Evolutionary conservation across 2,113 vertebrate species (phyloP).

Genomic region (Indri indri): DNA sequence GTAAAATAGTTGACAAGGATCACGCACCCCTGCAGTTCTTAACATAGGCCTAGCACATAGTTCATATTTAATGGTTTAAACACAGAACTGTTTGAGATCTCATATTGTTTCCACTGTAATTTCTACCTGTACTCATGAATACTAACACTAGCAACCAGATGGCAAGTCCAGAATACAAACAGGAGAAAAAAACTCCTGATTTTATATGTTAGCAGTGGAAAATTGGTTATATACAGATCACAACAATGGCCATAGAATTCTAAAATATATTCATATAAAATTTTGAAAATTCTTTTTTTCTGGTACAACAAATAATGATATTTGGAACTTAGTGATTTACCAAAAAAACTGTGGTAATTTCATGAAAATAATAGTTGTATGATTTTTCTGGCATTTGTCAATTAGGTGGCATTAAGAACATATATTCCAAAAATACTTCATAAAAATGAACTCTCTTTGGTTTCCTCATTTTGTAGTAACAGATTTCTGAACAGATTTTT

Average conservation of each 20-base stretch:
- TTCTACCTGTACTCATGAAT: neutral
- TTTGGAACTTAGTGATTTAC: neutral
- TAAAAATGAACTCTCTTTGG: neutral
- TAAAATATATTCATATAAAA: neutral
- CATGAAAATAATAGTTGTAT: neutral
- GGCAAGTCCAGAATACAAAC: neutral
- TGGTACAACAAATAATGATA: neutral
- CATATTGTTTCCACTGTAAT: neutral
- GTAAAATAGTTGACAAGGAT: neutral
- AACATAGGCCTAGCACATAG: no score
- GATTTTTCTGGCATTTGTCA: neutral
- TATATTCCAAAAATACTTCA: neutral
- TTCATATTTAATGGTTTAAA: neutral
- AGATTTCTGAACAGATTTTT: slow-evolving; percentile 11
- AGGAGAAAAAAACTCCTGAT: neutral
- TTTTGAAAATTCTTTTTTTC: neutral
- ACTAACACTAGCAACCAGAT: neutral
- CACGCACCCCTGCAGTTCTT: neutral
- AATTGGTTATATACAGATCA: neutral
- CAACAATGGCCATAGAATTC: neutral
- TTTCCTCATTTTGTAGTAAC: neutral
- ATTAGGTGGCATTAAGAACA: neutral
- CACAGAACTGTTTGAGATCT: neutral
- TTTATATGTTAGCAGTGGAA: neutral
- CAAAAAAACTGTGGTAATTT: neutral